Percentiles rank a stretch among this genome's conserved stretches.
Conservation (phyloP, 2,888 invertebrate genomes). For the Mellilla xanthometata region DNA sequence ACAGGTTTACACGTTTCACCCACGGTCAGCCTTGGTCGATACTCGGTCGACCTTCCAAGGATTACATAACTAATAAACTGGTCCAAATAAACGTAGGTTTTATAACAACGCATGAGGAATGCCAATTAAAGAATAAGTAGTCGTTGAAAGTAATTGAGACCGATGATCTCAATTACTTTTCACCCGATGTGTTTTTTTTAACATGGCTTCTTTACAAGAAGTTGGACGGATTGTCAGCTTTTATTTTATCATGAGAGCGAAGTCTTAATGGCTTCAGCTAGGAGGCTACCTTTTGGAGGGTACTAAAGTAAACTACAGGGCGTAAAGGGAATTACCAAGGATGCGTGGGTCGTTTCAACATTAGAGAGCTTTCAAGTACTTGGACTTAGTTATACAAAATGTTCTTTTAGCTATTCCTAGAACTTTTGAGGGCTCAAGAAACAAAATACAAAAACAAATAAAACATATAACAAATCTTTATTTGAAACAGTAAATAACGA, state of each 20-base stretch:
- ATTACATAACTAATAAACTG: slow-evolving; percentile 59
- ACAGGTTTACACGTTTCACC: slow-evolving; percentile 50
- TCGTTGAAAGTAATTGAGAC: slow-evolving; percentile 39
- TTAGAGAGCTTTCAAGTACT: not conserved
- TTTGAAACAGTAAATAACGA: too few species aligned
- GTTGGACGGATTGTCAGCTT: not conserved
- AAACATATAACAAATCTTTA: too few species aligned
- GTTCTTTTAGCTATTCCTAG: not conserved
- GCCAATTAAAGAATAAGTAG: slow-evolving; percentile 32
- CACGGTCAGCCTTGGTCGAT: slow-evolving; percentile 52
- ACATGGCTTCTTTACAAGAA: not conserved
- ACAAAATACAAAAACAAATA: too few species aligned
- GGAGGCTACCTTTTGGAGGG: not conserved
- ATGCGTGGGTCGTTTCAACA: not conserved
- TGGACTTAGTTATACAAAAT: not conserved
- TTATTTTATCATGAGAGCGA: not conserved
- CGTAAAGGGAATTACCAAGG: not conserved
- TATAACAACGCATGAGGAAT: slow-evolving; percentile 39
- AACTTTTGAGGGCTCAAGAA: slow-evolving; percentile 26
- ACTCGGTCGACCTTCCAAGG: slow-evolving; percentile 56
- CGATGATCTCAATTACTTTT: slow-evolving; percentile 28
- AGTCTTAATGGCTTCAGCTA: not conserved
- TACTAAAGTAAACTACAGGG: not conserved
- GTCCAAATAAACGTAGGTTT: slow-evolving; percentile 46
- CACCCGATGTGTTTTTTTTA: slow-evolving; percentile 4